These are phyloP conservation scores for Eulemur coronatus DNA, from an alignment of 2,797 vertebrate species.

Conservation along the genomic window DNA sequence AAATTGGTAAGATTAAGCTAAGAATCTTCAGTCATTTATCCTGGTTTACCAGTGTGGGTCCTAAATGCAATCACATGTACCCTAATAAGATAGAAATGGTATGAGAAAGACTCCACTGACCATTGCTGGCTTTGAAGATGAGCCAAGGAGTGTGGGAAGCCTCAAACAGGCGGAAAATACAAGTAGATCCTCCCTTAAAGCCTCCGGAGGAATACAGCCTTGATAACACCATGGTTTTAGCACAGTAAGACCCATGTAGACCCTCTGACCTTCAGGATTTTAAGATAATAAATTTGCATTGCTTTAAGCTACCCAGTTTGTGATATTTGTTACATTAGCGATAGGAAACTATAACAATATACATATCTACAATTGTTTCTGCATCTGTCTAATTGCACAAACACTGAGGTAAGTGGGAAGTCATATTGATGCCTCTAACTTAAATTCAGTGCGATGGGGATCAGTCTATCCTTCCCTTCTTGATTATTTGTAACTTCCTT, in stretches of 20 bases:
- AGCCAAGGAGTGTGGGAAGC: background rate
- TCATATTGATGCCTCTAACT: background rate
- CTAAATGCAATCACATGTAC: background rate
- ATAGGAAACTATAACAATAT: no score
- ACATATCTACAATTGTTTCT: background rate
- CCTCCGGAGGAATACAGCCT: background rate
- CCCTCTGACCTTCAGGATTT: background rate
- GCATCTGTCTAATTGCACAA: background rate
- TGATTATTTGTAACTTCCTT: background rate
- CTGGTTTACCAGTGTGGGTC: background rate
- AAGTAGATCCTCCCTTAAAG: background rate
- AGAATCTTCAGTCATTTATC: background rate
- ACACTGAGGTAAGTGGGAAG: background rate
- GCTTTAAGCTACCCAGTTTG: background rate
- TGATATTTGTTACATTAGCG: background rate
- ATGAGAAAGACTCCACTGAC: background rate
- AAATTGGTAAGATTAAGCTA: background rate
- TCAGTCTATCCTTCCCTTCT: background rate
- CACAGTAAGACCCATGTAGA: background rate
- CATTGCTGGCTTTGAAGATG: background rate
- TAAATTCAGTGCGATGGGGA: background rate
- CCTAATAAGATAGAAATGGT: background rate
- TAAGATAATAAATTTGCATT: background rate
- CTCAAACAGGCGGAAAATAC: background rate
- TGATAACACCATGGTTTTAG: background rate